Base-by-base conservation (phyloP, 2,888 invertebrate genomes). In the Aquatica leii region DNA sequence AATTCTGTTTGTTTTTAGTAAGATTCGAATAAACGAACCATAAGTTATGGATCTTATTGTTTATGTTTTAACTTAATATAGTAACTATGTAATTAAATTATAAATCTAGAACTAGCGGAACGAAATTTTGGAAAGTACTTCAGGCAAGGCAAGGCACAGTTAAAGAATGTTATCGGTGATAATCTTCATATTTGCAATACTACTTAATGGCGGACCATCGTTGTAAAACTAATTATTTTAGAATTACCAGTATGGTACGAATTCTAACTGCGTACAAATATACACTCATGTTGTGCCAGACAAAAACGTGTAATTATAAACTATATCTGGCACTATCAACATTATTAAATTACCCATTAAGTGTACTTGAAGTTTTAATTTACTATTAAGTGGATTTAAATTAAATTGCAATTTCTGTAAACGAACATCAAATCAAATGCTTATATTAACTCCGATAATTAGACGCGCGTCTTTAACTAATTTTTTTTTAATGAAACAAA, bases 91-190 rank as follows among this genome's bases (percentile, higher is more conserved):
- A 58, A 58, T 58, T 58, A 58, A 60, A 54, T 54, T 53, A 52
- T 52, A 67, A 59, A 63, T 63, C 48, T 50, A 50, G 46, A 21
- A 62, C 65, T 69, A 61, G 69, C 69, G 69, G 68, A 68, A 69
- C 68, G 69, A 61, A 65, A 69, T 69, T 69, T 69, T 69, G 66
- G 69, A 69, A 69, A 69, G 69, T 67, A 66, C 68, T 65, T 53
- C 49, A 62, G 59, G 66, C 66, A 62, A 58, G 59, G 62, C 57
- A 60, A 62, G 49, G 56, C 51, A 48, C 21, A 62, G 17, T 46
- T 46, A 46, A 20, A 57, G 65, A 69, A 69, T 67, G 60, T 67
- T 69, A 69, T 69, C 69, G 50, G 24, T 51, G 54, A 59, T 55
- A 62, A 65, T 69, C 69, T 67, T 54, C 62, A 59, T 58, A 69